Evolutionary conservation across 35 echinoderm and acorn worm species (phyloP).

Genomic region (Lytechinus variegatus): DNA sequence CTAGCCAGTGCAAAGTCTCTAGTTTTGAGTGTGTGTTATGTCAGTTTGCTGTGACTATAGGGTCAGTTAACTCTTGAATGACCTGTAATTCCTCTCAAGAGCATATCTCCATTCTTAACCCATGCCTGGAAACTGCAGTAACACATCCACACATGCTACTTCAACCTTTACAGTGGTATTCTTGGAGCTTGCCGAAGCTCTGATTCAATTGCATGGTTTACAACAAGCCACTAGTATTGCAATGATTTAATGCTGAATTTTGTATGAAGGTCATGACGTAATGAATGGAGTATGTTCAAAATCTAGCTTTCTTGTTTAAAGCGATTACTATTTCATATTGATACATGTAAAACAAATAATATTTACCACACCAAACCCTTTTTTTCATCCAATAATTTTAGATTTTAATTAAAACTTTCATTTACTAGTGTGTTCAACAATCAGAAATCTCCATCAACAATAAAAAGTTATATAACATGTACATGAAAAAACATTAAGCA

Average conservation of each 20-base stretch:
- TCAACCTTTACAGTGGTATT: too few species aligned
- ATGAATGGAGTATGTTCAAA: neutral
- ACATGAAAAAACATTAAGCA: neutral
- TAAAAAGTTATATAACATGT: neutral
- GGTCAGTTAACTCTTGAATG: neutral
- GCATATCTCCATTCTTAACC: neutral
- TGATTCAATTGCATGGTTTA: too few species aligned
- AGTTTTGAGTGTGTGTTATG: neutral
- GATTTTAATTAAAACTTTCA: neutral
- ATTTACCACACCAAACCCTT: neutral
- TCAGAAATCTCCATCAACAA: neutral
- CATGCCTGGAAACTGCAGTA: neutral
- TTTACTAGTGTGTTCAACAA: neutral
- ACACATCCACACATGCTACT: too few species aligned
- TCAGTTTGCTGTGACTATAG: neutral
- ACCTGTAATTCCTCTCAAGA: neutral
- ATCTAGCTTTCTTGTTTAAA: neutral
- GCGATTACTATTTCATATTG: neutral
- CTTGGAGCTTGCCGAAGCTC: too few species aligned
- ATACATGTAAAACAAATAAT: neutral
- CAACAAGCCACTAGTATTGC: too few species aligned
- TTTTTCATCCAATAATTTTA: neutral
- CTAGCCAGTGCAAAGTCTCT: slow-evolving; percentile 9
- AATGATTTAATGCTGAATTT: neutral
- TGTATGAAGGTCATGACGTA: neutral